phyloP scores from a whole-genome alignment of 2,797 vertebrate species.

The Rhabdomys pumilio region DNA sequence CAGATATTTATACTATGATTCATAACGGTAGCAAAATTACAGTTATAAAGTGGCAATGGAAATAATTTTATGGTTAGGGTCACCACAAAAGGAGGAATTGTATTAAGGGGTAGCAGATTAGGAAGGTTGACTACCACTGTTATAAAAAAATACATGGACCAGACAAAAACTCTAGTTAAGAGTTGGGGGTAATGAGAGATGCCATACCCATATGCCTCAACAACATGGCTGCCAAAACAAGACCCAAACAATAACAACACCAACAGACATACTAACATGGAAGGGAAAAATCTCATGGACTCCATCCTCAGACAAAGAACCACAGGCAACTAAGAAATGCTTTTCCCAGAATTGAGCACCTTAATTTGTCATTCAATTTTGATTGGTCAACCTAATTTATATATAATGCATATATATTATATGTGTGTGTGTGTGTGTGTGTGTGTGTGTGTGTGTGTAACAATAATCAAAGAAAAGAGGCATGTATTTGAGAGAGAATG shows the following conservation, averaged over 20 bases:
- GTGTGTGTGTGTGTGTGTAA: neutral
- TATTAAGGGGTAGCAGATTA: too few species aligned
- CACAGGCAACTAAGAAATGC: neutral
- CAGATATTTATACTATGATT: too few species aligned
- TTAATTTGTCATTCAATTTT: neutral
- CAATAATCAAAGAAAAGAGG: neutral
- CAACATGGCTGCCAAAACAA: neutral
- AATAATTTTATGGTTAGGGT: too few species aligned
- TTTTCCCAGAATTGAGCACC: neutral
- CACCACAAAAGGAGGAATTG: too few species aligned
- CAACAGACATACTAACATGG: neutral
- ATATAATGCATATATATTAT: too few species aligned
- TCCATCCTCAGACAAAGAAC: neutral
- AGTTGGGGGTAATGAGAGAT: neutral
- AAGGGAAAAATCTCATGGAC: neutral
- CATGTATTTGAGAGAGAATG: neutral
- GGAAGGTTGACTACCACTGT: too few species aligned
- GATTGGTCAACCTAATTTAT: neutral
- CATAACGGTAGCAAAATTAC: too few species aligned
- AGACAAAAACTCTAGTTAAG: neutral
- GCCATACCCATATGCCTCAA: neutral
- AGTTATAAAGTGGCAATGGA: too few species aligned
- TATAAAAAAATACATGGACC: neutral
- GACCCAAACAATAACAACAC: neutral
- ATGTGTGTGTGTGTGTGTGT: too few species aligned